phyloP scores from a whole-genome alignment of 2,888 invertebrate genomes.

The Hanleya hanleyi region DNA sequence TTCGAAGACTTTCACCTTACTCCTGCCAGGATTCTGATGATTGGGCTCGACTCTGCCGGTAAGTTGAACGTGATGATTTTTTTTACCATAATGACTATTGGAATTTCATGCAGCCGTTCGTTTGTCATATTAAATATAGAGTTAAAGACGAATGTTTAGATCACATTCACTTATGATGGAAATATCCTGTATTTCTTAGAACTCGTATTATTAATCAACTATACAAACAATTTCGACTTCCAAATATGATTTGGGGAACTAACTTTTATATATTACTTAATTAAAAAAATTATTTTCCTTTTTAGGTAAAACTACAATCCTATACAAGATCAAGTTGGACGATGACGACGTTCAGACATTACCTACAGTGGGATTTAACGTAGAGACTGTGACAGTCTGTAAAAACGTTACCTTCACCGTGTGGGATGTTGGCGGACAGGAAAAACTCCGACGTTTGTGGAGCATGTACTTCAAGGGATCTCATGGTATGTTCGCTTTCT shows the following conservation, averaged over 20 bases:
- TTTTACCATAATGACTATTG: no score
- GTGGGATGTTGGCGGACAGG: conserved; percentile 4
- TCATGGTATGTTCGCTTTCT: background rate
- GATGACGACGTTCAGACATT: background rate
- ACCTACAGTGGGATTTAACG: background rate
- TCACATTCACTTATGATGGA: no score
- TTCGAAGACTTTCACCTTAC: background rate
- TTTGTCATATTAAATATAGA: no score
- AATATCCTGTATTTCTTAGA: no score
- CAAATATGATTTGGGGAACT: no score
- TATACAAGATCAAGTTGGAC: background rate
- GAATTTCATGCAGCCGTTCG: no score
- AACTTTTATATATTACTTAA: no score
- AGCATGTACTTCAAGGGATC: conserved; percentile 7
- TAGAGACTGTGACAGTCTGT: background rate
- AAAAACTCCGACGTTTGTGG: background rate
- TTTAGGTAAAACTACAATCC: background rate
- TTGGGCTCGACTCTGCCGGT: conserved; percentile 4
- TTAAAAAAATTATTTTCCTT: no score
- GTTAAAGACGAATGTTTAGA: no score
- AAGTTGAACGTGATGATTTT: background rate
- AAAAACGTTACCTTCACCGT: conserved; percentile 1
- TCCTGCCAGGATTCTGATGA: conserved; percentile 11
- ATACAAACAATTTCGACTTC: no score
- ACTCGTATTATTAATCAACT: no score